Percentiles rank a stretch among this genome's conserved stretches.
These are phyloP conservation scores for Tokudaia muenninki DNA, from an alignment of 2,797 vertebrate genomes.

Conservation along the genomic window DNA sequence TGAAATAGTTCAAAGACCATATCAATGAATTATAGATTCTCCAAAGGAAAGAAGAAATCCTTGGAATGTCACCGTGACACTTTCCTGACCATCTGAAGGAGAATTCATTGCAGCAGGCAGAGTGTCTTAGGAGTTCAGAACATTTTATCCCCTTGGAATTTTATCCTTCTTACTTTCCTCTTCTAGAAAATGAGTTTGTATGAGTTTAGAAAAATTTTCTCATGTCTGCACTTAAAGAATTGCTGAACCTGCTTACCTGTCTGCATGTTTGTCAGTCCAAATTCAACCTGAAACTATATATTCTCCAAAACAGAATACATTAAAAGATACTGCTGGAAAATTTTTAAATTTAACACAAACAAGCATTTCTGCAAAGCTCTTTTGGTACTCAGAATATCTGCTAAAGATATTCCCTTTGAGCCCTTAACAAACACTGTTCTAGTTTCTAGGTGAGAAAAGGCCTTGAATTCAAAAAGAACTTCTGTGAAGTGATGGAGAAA, in stretches of 20 bases:
- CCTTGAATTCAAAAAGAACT: background rate
- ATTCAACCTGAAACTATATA: background rate
- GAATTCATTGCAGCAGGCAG: background rate
- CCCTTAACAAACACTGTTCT: background rate
- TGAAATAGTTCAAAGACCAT: background rate
- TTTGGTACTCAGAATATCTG: background rate
- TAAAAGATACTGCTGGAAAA: background rate
- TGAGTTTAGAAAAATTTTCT: background rate
- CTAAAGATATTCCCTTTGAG: background rate
- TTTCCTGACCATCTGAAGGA: conserved; percentile 26
- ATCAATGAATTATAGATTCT: conserved; percentile 48
- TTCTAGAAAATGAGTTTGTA: background rate
- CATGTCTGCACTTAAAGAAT: background rate
- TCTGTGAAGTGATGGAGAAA: background rate
- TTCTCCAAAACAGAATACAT: background rate
- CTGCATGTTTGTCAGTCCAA: background rate
- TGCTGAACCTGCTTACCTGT: background rate
- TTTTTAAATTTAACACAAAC: background rate
- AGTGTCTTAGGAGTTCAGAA: background rate
- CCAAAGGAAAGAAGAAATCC: conserved; percentile 22
- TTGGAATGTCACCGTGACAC: background rate
- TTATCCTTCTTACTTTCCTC: conserved; percentile 21
- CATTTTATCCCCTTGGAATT: background rate
- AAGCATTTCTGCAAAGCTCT: background rate
- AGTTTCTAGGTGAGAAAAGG: background rate